Evolutionary conservation across 2,888 invertebrate species (phyloP), one percentile per base, ranked within the genome.

Genomic region (Dyspetes luteomarginatus): DNA sequence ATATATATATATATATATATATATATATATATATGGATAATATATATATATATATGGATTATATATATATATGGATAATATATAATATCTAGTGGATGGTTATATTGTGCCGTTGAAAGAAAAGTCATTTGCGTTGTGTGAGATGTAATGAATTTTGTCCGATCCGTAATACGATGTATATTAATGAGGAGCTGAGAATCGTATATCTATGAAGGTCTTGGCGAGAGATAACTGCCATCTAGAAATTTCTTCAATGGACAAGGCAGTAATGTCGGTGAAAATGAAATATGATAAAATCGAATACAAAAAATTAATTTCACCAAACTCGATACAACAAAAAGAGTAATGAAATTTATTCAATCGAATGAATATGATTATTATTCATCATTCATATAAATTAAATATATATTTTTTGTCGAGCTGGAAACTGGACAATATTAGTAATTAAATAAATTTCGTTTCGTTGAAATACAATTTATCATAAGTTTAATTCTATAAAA

Each of bases 91-190:
- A 65, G 24, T 67, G n/a, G 12, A 48, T 68, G 30, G 60, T 55
- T 67, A 58, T 67, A 58, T 5, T 15, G 48, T 26, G 68, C 60
- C 12, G 28, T 30, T 60, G 62, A 78, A 65, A 72, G 67, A 78
- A 74, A 78, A 68, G 55, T 45, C 73, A 68, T 68, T 73, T 55
- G 52, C 19, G 60, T 67, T 43, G 45, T 45, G 45, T 36, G 68
- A 74, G 68, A 15, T 41, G 19, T 79, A 74, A 79, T 79, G 62
- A 79, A 79, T 79, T 69, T 69, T 56, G 60, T 26, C 56, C 60
- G 67, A 75, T 50, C 60, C 2, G 67, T 75, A 75, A 75, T 68
- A 60, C 56, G 68, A 56, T 55, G 73, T 68, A 7, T 68, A 64
- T 68, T 69, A 69, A 78, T 68, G 78, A 69, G 68, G 12, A 41